Base-by-base conservation (phyloP, 92 coral and sea anemone species). In the Virgularia gustaviana region DNA sequence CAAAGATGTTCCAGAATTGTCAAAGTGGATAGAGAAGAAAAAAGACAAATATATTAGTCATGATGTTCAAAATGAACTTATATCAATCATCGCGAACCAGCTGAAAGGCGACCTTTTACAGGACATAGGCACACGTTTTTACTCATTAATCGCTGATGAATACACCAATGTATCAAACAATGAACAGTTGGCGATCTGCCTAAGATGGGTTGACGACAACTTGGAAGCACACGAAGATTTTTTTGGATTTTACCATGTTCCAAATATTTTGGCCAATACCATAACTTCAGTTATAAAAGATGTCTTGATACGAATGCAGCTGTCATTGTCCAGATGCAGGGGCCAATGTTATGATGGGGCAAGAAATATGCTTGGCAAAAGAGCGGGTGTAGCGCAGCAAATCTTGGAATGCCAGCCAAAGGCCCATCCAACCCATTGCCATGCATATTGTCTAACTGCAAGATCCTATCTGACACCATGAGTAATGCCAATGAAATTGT, bases 271-370 rank as follows among this genome's bases (percentile, higher is more conserved):
- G 15, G 39, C 73, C 18, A 38, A 66, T 13, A 47, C 73, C 12
- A 66, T 66, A 1, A 57, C 47, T 23, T 7, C 57, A 66, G 45
- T 15, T 39, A 82, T 86, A 13, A 82, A 81, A 66, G 82, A 63
- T 53, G 56, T 47, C 51, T 63, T 82, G 28, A 25, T 65, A 5
- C 70, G 76, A 76, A 77, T 82, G 37, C 51, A 65, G 18, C 65
- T 86, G 39, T 79, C 87, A 75, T 72, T 83, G 38, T 33, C 55
- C 44, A 55, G 76, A 47, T 79, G 80, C 33, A 79, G 87, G 53
- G 85, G 90, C 32, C 87, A 86, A 49, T 83, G 91, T 58, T 83
- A 75, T 34, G 91, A 79, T 49, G 87, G 85, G 23, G 87, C 85
- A 44, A 87, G 91, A 43, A 79, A 83, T 67, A 87, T 87, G 91